Evolutionary conservation across 2,113 vertebrate species (phyloP).

Genomic region (zebrafish (Danio rerio)): GRCz12tu NC_133185.1:32395501-32396000

Average conservation of each 20-base stretch:
- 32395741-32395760: constrained; percentile 39
- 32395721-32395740: constrained; percentile 23
- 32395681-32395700: constrained; percentile 41
- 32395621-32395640: constrained; percentile 7
- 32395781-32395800: constrained; percentile 29
- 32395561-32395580: neutral
- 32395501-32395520: neutral
- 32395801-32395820: constrained; percentile 30
- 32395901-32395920: neutral
- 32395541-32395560: no score
- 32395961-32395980: constrained; percentile 26
- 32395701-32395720: constrained; percentile 26
- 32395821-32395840: constrained; percentile 25
- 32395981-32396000: neutral
- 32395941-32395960: neutral
- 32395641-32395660: constrained; percentile 10
- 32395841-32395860: constrained; percentile 32
- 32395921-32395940: neutral
- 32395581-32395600: neutral
- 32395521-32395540: neutral
- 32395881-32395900: constrained; percentile 15
- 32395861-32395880: constrained; percentile 28
- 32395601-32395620: neutral
- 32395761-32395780: constrained; percentile 34
- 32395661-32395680: constrained; percentile 20